A percentile compares a stretch with the other conserved stretches of the same genome.
Conservation (phyloP, 2,113 vertebrate species). For the Myiozetetes cayanensis region DNA sequence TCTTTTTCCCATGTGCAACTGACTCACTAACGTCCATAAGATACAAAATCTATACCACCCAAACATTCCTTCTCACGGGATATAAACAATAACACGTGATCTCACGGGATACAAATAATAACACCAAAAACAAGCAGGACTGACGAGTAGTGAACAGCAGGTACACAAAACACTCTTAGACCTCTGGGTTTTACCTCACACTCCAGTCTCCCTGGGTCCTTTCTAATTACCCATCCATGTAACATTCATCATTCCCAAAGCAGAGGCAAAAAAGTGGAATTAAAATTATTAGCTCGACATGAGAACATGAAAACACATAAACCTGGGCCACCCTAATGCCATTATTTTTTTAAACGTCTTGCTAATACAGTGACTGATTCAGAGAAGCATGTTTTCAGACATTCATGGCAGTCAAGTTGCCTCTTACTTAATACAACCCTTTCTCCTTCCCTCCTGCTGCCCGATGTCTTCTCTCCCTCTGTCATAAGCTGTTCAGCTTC, state of each 20-base stretch:
- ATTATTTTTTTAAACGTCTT: background rate
- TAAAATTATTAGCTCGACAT: background rate
- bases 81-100: background rate
- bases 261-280: background rate
- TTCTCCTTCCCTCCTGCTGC: background rate
- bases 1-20: background rate
- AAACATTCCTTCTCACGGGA: background rate
- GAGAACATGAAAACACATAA: background rate
- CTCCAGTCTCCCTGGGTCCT: background rate
- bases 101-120: background rate
- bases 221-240: background rate
- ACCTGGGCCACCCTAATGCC: background rate
- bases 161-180: background rate
- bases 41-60: background rate
- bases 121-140: background rate
- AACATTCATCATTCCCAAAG: background rate
- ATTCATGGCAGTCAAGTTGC: background rate
- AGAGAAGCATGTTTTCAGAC: background rate
- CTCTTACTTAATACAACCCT: background rate
- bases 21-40: background rate
- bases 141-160: rapidly evolving
- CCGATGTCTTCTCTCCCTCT: background rate
- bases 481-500: background rate
- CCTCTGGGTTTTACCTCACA: background rate
- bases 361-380: background rate